Evolutionary conservation across 2,888 invertebrate genomes (phyloP).

Genomic region (Carcina quercana): DNA sequence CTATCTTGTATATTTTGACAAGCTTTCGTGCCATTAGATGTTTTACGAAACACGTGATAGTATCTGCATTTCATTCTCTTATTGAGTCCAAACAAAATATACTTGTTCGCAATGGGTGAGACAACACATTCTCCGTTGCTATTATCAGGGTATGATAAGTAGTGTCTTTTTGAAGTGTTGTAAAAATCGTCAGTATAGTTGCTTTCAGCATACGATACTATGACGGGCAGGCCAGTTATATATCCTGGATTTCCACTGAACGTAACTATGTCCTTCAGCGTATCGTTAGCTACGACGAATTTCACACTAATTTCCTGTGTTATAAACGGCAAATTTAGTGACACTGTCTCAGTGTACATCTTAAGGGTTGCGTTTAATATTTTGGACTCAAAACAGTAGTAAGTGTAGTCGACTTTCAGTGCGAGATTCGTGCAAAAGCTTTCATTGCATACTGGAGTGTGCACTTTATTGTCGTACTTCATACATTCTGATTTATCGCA

Average conservation of each 20-base stretch:
- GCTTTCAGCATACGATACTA: slow-evolving; percentile 43
- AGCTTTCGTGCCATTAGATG: slow-evolving; percentile 29
- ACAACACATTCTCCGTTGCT: slow-evolving; percentile 53
- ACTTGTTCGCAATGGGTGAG: slow-evolving; percentile 37
- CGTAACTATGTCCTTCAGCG: slow-evolving; percentile 32
- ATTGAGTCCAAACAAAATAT: slow-evolving; percentile 64
- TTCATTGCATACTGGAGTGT: slow-evolving; percentile 46
- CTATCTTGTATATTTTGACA: slow-evolving; percentile 43
- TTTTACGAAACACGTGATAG: slow-evolving; percentile 20
- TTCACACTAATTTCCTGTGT: slow-evolving; percentile 43
- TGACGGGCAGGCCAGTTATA: slow-evolving; percentile 76
- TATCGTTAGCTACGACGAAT: slow-evolving; percentile 42
- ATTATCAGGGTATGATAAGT: slow-evolving; percentile 44
- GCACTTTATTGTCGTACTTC: slow-evolving; percentile 36
- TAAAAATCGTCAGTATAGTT: slow-evolving; percentile 49
- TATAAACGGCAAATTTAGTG: slow-evolving; percentile 29
- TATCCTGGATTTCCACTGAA: slow-evolving; percentile 88
- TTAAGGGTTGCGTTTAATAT: slow-evolving; percentile 48
- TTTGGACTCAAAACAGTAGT: slow-evolving; percentile 43
- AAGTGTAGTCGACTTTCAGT: slow-evolving; percentile 42
- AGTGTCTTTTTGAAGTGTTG: slow-evolving; percentile 20
- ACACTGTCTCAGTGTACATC: slow-evolving; percentile 34
- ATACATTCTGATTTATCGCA: slow-evolving; percentile 38
- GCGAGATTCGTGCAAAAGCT: slow-evolving; percentile 44
- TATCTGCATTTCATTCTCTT: slow-evolving; percentile 58